Conservation (phyloP, 2,113 vertebrate species). For the Notarius lentiginosus region DNA sequence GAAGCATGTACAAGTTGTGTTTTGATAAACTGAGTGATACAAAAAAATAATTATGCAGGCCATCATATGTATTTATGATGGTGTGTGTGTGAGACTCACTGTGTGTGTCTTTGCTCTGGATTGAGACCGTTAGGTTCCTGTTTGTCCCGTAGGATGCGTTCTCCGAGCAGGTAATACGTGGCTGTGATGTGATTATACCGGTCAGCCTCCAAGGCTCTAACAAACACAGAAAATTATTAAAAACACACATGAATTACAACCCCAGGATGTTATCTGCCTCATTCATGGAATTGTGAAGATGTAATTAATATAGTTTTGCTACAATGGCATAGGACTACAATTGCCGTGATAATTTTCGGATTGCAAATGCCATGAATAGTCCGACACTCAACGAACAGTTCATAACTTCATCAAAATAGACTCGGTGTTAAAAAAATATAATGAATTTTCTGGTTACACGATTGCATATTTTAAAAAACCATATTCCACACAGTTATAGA, state of each 20-base stretch:
- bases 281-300: background rate
- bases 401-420: too few species aligned
- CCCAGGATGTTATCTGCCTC: background rate
- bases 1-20: background rate
- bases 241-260: background rate
- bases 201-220: conserved; percentile 73
- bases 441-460: too few species aligned
- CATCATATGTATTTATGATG: background rate
- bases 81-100: conserved; percentile 7
- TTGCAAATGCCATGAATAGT: too few species aligned
- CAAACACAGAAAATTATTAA: conserved; percentile 2
- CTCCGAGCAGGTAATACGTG: conserved; percentile 75
- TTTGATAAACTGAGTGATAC: background rate
- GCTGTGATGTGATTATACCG: conserved; percentile 78
- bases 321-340: too few species aligned
- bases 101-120: conserved; percentile 56
- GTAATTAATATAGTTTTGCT: too few species aligned
- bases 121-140: conserved; percentile 65
- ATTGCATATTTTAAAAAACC: too few species aligned
- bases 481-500: too few species aligned
- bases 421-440: too few species aligned
- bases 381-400: too few species aligned
- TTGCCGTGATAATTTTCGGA: too few species aligned
- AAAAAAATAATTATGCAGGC: background rate
- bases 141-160: conserved; percentile 75